These are phyloP conservation scores for Apaloderma vittatum DNA, from an alignment of 2,113 vertebrate genomes.

Conservation along the genomic window DNA sequence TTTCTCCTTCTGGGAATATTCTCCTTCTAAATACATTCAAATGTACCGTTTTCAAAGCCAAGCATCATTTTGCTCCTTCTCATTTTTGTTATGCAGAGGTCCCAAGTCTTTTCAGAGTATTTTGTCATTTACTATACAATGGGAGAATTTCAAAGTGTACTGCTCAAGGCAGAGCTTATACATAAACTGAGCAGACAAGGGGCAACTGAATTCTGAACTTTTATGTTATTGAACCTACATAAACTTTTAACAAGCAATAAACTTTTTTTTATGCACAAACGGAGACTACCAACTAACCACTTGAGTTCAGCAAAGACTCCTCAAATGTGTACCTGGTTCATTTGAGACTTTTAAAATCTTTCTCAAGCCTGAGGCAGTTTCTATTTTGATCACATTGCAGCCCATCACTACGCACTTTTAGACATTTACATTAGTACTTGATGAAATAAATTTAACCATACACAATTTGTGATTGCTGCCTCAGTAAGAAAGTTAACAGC, in stretches of 20 bases:
- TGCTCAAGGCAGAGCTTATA: neutral
- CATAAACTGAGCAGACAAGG: neutral
- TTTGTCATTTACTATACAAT: neutral
- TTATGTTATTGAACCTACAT: neutral
- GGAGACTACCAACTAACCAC: neutral
- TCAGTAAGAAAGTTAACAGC: neutral
- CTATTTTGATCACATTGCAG: neutral
- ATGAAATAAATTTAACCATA: neutral
- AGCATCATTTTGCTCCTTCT: neutral
- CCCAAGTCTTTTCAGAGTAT: neutral
- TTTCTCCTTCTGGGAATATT: neutral
- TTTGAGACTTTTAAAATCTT: neutral
- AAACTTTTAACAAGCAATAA: slow-evolving; percentile 29
- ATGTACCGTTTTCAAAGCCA: neutral
- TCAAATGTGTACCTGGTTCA: neutral
- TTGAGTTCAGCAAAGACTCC: neutral
- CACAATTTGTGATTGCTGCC: neutral
- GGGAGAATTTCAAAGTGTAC: neutral
- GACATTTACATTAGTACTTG: neutral
- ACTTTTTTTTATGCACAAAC: neutral
- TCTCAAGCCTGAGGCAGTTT: neutral
- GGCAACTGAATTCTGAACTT: neutral
- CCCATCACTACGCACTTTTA: neutral
- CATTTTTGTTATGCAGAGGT: neutral
- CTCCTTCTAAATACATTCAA: neutral